Base-by-base conservation (phyloP, 2,797 vertebrate species). In the Nyctibius grandis region DNA sequence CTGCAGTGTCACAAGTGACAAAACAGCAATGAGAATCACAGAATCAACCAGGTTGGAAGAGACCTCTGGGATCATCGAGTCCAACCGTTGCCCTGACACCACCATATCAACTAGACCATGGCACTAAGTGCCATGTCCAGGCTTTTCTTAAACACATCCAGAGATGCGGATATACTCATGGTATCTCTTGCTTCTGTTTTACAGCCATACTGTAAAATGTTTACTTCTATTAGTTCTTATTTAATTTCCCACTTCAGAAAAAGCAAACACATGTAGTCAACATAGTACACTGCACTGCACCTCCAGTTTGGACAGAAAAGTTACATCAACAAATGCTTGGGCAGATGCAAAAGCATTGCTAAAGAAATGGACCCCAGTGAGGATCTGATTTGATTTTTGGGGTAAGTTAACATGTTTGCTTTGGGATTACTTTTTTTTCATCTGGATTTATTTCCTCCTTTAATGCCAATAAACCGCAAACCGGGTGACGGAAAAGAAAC, bases 151-250 rank as follows among this genome's bases (percentile, higher is more conserved):
- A n/a, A n/a, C n/a, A n/a, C n/a, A n/a, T n/a, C n/a, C n/a, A n/a
- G n/a, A n/a, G n/a, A n/a, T n/a, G 53, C 19, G 1, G 5, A 9
- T 77, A 36, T 17, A 29, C 16, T 42, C 54, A 17, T 1, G 0
- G 14, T n/a, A 56, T 33, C 48, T 33, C 45, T 57, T 6, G 1
- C 22, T 91, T 45, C 26, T 53, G 45, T 42, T 42, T 72, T 75
- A 72, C 13, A 80, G 28, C 18, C 22, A 26, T 23, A 21, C 15
- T 21, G 36, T 59, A 44, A 91, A 82, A 68, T 23, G 8, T 69
- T 91, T 12, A 2, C 14, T 80, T 70, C 17, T n/a, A 1, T 51
- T 48, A 13, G 23, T 61, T 67, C 34, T 67, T 72, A 23, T 63
- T 78, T 53, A 29, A 54, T 75, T 81, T 79, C 38, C 17, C 20